These are phyloP conservation scores for Leguminivora glycinivorella DNA, from an alignment of 1,140 invertebrate genomes.

Conservation along the genomic window DNA sequence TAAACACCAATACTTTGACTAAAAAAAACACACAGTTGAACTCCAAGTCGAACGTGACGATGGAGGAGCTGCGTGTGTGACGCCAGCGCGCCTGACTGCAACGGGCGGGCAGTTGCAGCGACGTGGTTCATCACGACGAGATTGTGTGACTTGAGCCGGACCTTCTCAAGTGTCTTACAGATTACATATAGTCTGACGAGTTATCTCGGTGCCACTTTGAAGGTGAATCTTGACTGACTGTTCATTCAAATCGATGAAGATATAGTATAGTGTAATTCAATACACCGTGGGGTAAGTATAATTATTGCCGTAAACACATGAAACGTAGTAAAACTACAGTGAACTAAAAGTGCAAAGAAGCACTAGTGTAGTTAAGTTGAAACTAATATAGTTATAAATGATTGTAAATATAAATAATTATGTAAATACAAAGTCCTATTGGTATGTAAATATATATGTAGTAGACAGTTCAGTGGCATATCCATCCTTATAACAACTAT, in stretches of 20 bases:
- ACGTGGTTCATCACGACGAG: constrained; percentile 75
- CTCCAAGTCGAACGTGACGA: constrained; percentile 82
- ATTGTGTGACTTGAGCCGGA: constrained; percentile 78
- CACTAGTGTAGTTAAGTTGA: constrained; percentile 58
- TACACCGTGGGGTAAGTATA: not conserved
- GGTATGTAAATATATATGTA: constrained; percentile 38
- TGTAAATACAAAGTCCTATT: constrained; percentile 30
- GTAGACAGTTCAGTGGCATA: constrained; percentile 64
- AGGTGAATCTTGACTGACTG: constrained; percentile 25
- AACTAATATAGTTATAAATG: constrained; percentile 43
- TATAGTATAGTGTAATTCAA: not conserved
- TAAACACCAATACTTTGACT: constrained; percentile 83
- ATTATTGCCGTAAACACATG: not conserved
- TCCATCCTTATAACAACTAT: constrained; percentile 64
- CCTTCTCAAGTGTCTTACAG: constrained; percentile 71
- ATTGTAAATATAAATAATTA: constrained; percentile 49
- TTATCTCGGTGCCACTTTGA: constrained; percentile 30
- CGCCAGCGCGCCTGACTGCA: constrained; percentile 81
- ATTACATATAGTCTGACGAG: constrained; percentile 54
- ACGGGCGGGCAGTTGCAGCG: constrained; percentile 77
- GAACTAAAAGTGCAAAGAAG: not conserved
- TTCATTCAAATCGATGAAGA: not conserved
- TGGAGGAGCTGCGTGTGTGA: constrained; percentile 91
- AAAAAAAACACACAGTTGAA: constrained; percentile 84
- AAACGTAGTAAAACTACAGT: not conserved